Base-by-base conservation (phyloP, 2,113 vertebrate species). In the Sigmodon hispidus region DNA sequence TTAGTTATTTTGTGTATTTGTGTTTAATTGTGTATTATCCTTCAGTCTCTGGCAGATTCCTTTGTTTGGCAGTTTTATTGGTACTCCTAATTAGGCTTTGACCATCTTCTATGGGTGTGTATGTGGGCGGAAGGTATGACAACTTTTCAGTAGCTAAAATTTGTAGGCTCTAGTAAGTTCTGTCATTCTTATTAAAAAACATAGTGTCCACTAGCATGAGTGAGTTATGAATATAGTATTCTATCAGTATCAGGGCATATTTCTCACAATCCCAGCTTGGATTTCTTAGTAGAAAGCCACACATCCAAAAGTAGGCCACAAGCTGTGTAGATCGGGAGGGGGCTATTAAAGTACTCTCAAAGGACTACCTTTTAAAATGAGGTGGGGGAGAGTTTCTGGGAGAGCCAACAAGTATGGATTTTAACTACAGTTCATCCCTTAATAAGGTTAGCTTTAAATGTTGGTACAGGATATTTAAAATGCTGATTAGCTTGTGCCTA, bases 131-230 rank as follows among this genome's bases (percentile, higher is more conserved):
- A n/a, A n/a, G n/a, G 94, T 91, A 52, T 59, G 88, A 59, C 91
- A 94, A 45, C 69, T 77, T 77, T 97, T 91, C 91, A 96, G 72
- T 45, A 84, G 77, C 59, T 80, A 48, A 65, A 50, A 87, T 43
- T 59, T 45, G 15, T 11, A 31, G 81, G 43, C 11, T 48, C 86
- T 87, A 87, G 77, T 45, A 55, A 86, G 13, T 40, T 36, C 57
- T 77, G 3, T 40, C 40, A 43, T 72, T n/a, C 26, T 67, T 31
- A 13, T 45, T 21, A 50, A 89, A 76, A 95, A 89, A 55, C 4
- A 55, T 29, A 40, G 40, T 26, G 43, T 52, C 55, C 50, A 36
- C 43, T 50, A 48, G 13, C 79, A 69, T 94, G 79, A 79, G 61
- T 76, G n/a, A 52, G 73, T 43, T 40, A 65, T 2, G 19, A 72